Evolutionary conservation across 2,888 invertebrate species (phyloP), one percentile per base, ranked within the genome.

Genomic region (Plusia festucae): DNA sequence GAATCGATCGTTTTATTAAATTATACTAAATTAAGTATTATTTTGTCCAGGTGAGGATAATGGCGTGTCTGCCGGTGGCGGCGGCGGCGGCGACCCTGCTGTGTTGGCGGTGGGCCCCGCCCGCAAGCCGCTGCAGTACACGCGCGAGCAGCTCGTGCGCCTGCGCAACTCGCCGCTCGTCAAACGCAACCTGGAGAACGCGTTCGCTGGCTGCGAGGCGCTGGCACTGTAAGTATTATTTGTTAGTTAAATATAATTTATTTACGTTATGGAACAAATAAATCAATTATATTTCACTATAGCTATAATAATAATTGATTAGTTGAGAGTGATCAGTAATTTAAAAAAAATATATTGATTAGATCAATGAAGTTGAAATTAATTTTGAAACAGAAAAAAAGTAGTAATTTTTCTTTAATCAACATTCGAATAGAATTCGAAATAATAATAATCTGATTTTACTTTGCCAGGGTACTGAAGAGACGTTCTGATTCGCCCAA

Each of bases 151-250:
- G 86, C 95, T 98, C 78, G 92, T 98, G 91, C 96, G 96, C 53
- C 95, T 98, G 78, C 96, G 97, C 65, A 96, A 96, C 85, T 96
- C 96, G 80, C 97, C 97, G 68, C 94, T 96, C 73, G 97, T 98
- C 54, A 96, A 96, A 86, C 95, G 94, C 69, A 96, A 97, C 84
- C 97, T 98, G n/a, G 96, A 96, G 79, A 97, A 96, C 90, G 93
- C 93, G 61, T 93, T 94, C 73, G 90, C 88, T 13, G 92, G 93
- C 62, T 91, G 91, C 79, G 94, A 93, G 65, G 90, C 91, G 54
- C 85, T 93, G 15, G 91, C 93, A 53, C 87, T 93, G 94, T 94
- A 58, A 91, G 93, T 90, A 65, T 52, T 18, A 11, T 15, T 54
- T 44, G 18, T 57, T 18, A n/a, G n/a, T n/a, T n/a, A n/a, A n/a